Evolutionary conservation across 2,113 vertebrate genomes (phyloP), one percentile per base, ranked within the genome.

Genomic region (Malurus elegans): DNA sequence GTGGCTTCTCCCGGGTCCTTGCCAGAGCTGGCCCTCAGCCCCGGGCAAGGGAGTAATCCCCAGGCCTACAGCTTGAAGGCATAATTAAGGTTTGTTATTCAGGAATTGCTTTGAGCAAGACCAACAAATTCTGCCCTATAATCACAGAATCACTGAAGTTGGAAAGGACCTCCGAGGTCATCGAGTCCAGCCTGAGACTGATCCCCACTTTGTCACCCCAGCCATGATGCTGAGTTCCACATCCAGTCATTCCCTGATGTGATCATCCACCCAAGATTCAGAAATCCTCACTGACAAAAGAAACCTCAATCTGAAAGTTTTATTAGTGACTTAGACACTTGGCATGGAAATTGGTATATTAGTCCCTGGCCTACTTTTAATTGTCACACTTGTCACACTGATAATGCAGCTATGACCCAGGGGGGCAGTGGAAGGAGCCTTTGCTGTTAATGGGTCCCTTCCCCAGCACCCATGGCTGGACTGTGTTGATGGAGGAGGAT

Each of bases 391-490:
- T 42, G 64, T 50, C 38, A 29, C 78, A 20, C 24, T 36, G 18
- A 4, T 25, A 21, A 6, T 13, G 56, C 47, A 9, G 65, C 26
- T 14, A 58, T 40, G 31, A 19, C 4, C 3, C 0, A 2, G 28
- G 3, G 5, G 36, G 58, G 40, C 24, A 36, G 20, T 4, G 5
- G 31, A 69, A 69, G 26, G 69, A 81, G 69, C 66, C 10, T 34
- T 23, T 45, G n/a, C 12, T 40, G 66, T 19, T 28, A 6, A 5
- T 4, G 44, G 15, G 4, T 19, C 10, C 6, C 45, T 53, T 29
- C n/a, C 51, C 34, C 42, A 8, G 12, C 12, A 2, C 13, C 9
- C 28, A 0, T 1, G 6, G 21, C 5, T 29, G 60, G 53, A 10
- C 28, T 40, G 15, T 45, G 4, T 2, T 31, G 42, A 9, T 40